Conservation (phyloP, 1,140 invertebrate species). For the Melipona quadrifasciata region DNA sequence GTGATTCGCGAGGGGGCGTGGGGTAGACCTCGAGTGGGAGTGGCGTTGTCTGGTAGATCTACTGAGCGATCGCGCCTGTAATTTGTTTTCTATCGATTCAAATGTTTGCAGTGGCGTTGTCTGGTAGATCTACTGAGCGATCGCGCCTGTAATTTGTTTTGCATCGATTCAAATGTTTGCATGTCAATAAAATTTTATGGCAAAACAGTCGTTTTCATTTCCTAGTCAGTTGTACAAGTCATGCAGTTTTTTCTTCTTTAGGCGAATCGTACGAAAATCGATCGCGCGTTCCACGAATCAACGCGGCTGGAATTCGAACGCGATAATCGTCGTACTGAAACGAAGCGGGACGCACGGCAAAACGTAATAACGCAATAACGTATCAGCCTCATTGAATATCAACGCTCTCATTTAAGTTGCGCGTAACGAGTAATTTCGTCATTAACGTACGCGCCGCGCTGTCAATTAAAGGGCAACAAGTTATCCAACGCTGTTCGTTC, state of each 20-base stretch:
- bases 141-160: no score
- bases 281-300: not conserved
- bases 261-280: not conserved
- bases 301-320: not conserved
- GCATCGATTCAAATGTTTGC: no score
- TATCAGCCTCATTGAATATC: not conserved
- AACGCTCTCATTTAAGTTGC: not conserved
- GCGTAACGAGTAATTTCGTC: constrained; percentile 43
- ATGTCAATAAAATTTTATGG: no score
- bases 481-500: constrained; percentile 8
- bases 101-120: no score
- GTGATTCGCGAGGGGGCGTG: no score
- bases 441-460: constrained; percentile 13
- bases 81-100: no score
- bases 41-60: no score
- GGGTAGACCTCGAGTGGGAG: no score
- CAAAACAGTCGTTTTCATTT: no score
- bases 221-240: no score
- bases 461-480: constrained; percentile 44
- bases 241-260: not conserved
- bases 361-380: constrained; percentile 8
- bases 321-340: not conserved
- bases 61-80: no score
- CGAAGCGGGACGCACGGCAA: not conserved
- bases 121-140: no score